phyloP scores from a whole-genome alignment of 1,140 invertebrate species.

The Trialeurodes vaporariorum region DNA sequence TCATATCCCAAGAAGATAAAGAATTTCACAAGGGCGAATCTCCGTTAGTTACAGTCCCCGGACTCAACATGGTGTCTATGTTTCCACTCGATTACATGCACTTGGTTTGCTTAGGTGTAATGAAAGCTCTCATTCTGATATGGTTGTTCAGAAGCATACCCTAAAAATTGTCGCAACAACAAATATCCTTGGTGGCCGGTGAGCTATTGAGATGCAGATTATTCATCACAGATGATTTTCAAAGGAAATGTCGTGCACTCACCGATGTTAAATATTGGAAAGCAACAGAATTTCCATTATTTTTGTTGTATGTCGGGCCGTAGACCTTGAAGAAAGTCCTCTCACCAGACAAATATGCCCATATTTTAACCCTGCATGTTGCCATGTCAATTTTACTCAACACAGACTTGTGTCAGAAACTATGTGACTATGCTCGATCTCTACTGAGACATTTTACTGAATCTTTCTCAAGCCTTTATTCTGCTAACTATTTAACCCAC shows the following conservation, averaged over 20 bases:
- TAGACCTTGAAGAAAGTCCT: constrained; percentile 31
- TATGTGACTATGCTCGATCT: constrained; percentile 8
- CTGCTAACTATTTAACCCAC: constrained; percentile 22
- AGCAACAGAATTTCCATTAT: constrained; percentile 37
- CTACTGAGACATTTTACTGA: constrained; percentile 14
- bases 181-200: background rate
- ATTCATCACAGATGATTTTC: constrained; percentile 32
- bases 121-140: background rate
- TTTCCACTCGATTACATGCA: constrained; percentile 22
- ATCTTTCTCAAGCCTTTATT: constrained; percentile 12
- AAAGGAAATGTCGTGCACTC: constrained; percentile 31
- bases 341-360: constrained; percentile 28
- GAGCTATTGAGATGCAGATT: background rate
- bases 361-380: constrained; percentile 31
- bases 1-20: constrained; percentile 23
- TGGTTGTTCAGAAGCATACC: background rate
- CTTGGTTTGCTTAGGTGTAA: background rate
- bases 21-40: constrained; percentile 29
- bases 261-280: constrained; percentile 35
- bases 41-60: constrained; percentile 22
- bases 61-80: constrained; percentile 28
- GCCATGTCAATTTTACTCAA: background rate
- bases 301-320: constrained; percentile 37
- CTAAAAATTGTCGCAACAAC: background rate
- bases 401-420: background rate